phyloP scores from a whole-genome alignment of 2,888 invertebrate species.

The Dicranocentrus wangi region DNA sequence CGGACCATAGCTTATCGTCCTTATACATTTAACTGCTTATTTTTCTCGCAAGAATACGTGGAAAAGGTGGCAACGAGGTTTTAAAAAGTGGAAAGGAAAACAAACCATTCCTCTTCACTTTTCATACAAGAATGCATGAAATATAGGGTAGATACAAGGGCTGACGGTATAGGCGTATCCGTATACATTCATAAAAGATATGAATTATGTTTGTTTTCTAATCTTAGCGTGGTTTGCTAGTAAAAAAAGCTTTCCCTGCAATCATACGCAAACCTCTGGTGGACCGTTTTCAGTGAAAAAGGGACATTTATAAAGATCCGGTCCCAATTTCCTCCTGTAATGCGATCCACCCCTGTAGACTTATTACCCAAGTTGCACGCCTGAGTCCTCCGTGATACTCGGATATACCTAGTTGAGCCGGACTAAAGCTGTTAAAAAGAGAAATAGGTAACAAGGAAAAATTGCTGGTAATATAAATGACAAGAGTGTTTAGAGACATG shows the following conservation, averaged over 20 bases:
- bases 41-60: conserved; percentile 20
- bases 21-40: conserved; percentile 37
- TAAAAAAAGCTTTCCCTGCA: conserved; percentile 27
- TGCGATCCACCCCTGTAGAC: conserved; percentile 44
- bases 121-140: no score
- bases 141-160: no score
- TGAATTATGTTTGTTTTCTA: conserved; percentile 58
- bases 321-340: conserved; percentile 49
- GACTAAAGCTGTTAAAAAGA: conserved; percentile 61
- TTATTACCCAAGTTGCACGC: conserved; percentile 15
- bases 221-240: conserved; percentile 36
- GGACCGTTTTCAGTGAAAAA: conserved; percentile 48
- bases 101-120: no score
- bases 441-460: conserved; percentile 63
- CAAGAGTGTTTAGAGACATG: conserved; percentile 61
- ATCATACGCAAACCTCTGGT: conserved; percentile 47
- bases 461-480: conserved; percentile 63
- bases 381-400: no score
- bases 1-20: conserved; percentile 19
- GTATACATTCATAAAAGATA: conserved; percentile 10
- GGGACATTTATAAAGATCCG: conserved; percentile 47
- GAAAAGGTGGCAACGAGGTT: conserved; percentile 56
- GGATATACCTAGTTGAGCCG: not conserved
- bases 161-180: conserved; percentile 5
- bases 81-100: conserved; percentile 33